These are phyloP conservation scores for Pristiophorus japonicus DNA, from an alignment of 2,113 vertebrate genomes.

Conservation along the genomic window DNA sequence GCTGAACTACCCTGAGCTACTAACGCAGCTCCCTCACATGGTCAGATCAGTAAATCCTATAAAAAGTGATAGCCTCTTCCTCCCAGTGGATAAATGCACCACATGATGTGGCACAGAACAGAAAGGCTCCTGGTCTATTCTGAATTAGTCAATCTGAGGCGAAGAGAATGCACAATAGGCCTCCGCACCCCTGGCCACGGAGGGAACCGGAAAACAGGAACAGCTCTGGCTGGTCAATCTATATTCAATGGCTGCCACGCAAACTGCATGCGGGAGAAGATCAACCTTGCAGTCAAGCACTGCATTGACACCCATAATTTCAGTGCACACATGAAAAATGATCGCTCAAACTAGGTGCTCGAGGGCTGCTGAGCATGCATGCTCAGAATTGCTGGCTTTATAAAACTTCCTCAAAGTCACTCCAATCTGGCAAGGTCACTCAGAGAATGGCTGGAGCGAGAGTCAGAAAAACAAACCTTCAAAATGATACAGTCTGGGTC, in stretches of 20 bases:
- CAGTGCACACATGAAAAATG: too few relatives aligned
- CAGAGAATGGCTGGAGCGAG: background rate
- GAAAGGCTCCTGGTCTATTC: too few relatives aligned
- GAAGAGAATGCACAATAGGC: background rate
- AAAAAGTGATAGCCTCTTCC: too few relatives aligned
- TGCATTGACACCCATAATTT: too few relatives aligned
- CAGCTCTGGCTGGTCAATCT: background rate
- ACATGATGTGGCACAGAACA: too few relatives aligned
- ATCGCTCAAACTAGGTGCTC: too few relatives aligned
- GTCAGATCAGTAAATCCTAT: background rate
- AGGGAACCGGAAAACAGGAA: background rate
- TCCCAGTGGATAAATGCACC: too few relatives aligned
- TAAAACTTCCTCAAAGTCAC: background rate
- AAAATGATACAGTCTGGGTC: background rate
- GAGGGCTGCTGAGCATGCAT: too few relatives aligned
- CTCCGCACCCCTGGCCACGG: background rate
- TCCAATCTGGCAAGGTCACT: background rate
- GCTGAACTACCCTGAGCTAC: background rate
- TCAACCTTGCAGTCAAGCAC: too few relatives aligned
- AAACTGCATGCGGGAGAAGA: too few relatives aligned
- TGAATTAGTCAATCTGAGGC: too few relatives aligned
- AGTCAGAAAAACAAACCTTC: background rate
- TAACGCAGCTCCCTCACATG: background rate
- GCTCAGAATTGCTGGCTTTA: background rate
- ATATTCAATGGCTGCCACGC: background rate